Evolutionary conservation across 2,113 vertebrate genomes (phyloP), one percentile per base, ranked within the genome.

Genomic region (Alosa alosa): DNA sequence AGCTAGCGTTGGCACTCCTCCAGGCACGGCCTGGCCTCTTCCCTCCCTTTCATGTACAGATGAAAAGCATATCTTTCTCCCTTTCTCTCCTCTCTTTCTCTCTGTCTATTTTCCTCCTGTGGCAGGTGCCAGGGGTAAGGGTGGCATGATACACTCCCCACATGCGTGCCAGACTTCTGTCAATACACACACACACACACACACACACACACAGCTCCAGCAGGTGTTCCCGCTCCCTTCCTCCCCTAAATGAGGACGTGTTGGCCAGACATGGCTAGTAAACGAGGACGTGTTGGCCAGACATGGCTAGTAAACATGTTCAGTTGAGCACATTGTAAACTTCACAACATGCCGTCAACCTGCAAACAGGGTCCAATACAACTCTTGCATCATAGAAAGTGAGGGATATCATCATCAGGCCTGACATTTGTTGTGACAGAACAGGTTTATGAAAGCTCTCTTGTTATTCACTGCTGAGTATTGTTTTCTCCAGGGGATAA

Each of bases 1-100:
- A 86, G 22, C 20, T 8, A 84, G n/a, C 18, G 44, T 9, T 52
- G 55, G 31, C 88, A 81, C 86, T 87, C 81, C 83, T 84, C 10
- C 82, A 75, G 81, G 88, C 85, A 84, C 50, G 82, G n/a, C 44
- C 45, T 50, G 10, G 75, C 75, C 9, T 68, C 13, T 68, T 84
- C 81, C 44, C 45, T 36, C n/a, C 15, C 78, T 87, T 86, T 91
- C 57, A 87, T 84, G 75, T 86, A 46, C 85, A 45, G 86, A 86
- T 81, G 60, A 81, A 87, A 83, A 82, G 68, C 86, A 84, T 84
- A 36, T 78, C 25, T 86, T n/a, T 81, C 78, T 87, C 72, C 72
- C 72, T 64, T 0, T 64, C 57, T 64, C 57, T 64, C 57, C 83
- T 25, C 52, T 64, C 57, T 64, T 1, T 60, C 57, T 64, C 57